These are phyloP conservation scores for Ptychochromis oligacanthus DNA, from an alignment of 2,113 vertebrate species.

Conservation along the genomic window DNA sequence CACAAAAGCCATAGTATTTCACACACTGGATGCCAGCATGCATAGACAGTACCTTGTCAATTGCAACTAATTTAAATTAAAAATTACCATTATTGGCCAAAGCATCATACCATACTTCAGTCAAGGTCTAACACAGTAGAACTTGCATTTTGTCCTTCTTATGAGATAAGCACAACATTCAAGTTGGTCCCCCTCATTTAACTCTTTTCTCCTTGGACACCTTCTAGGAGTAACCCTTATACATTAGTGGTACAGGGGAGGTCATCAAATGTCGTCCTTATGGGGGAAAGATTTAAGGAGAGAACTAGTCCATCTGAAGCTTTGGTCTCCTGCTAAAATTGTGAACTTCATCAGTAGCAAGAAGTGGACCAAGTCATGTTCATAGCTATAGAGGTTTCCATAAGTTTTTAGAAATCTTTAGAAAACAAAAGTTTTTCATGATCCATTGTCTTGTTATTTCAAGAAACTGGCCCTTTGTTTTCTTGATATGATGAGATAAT, in stretches of 20 bases:
- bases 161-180: background rate
- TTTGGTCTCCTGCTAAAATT: rapidly evolving
- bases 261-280: too few species aligned
- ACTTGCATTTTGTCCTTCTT: background rate
- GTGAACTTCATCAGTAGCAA: background rate
- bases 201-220: too few species aligned
- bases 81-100: background rate
- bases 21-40: background rate
- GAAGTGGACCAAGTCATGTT: background rate
- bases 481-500: background rate
- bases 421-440: background rate
- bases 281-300: too few species aligned
- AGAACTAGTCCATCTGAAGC: too few species aligned
- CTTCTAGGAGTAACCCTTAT: too few species aligned
- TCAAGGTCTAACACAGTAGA: background rate
- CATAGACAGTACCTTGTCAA: background rate
- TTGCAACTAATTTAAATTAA: too few species aligned
- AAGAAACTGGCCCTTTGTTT: background rate
- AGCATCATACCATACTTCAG: rapidly evolving
- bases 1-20: background rate
- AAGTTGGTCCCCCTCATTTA: too few species aligned
- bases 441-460: background rate
- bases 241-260: too few species aligned
- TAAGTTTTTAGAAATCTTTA: rapidly evolving
- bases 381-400: background rate